phyloP scores from a whole-genome alignment of 2,113 vertebrate species.

The Myotis brandtii region DNA sequence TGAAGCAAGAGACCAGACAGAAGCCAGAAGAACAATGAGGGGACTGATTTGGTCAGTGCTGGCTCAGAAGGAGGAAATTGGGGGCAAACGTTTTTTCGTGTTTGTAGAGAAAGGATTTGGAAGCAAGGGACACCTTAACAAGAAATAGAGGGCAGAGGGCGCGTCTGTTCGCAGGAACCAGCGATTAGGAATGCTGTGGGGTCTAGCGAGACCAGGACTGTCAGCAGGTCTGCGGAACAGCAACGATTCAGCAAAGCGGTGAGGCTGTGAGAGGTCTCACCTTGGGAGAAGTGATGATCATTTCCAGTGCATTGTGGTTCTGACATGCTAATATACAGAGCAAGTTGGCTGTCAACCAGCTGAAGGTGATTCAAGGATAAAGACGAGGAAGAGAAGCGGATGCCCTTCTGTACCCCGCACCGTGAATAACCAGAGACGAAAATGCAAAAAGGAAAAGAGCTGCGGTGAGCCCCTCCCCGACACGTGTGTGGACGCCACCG shows the following conservation, averaged over 20 bases:
- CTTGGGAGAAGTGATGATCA: background rate
- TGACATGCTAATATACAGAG: background rate
- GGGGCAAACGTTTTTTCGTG: background rate
- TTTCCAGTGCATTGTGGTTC: background rate
- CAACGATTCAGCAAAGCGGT: background rate
- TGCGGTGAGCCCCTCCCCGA: background rate
- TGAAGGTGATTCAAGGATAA: slow-evolving; percentile 57
- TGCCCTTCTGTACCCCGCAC: background rate
- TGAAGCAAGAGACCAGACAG: background rate
- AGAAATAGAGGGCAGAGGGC: background rate
- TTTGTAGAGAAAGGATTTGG: background rate
- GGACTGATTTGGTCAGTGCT: background rate
- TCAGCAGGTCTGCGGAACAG: background rate
- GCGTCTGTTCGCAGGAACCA: background rate
- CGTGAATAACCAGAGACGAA: slow-evolving; percentile 56
- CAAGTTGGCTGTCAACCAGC: background rate
- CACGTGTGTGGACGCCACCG: background rate
- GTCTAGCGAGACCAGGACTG: background rate
- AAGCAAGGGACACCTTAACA: background rate
- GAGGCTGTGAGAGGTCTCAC: background rate
- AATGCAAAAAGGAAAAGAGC: background rate
- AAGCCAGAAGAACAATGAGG: background rate
- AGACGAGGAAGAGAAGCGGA: background rate
- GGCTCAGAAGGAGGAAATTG: background rate
- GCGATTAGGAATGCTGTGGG: background rate